Evolutionary conservation across 1,140 invertebrate genomes (phyloP).

Genomic region (Saccostrea echinata): DNA sequence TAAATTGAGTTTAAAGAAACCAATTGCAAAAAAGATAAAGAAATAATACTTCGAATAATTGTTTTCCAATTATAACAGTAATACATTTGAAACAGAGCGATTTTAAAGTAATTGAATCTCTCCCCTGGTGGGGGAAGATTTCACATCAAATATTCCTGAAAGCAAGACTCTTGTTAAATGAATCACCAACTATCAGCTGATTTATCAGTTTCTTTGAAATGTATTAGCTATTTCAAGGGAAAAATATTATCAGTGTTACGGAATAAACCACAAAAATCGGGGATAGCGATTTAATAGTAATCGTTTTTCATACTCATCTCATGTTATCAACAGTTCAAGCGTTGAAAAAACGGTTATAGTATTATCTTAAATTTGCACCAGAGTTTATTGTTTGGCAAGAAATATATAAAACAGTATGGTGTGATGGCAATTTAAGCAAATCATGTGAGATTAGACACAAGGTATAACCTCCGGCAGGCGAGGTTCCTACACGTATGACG

Average conservation of each 20-base stretch:
- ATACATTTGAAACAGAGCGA: slow-evolving; percentile 13
- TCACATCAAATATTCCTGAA: slow-evolving; percentile 23
- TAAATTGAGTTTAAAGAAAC: neutral
- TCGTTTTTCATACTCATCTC: slow-evolving; percentile 24
- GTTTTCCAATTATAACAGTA: slow-evolving; percentile 7
- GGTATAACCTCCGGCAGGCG: neutral
- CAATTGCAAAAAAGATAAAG: neutral
- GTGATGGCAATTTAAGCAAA: slow-evolving; percentile 31
- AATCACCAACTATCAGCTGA: slow-evolving; percentile 7
- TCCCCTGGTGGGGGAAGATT: neutral
- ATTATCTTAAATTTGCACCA: slow-evolving; percentile 32
- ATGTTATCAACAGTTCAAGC: slow-evolving; percentile 27
- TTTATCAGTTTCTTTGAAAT: slow-evolving; percentile 35
- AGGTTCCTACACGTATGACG: neutral
- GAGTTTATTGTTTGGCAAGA: slow-evolving; percentile 29
- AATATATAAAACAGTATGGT: slow-evolving; percentile 35
- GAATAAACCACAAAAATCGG: slow-evolving; percentile 1
- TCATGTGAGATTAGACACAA: slow-evolving; percentile 2
- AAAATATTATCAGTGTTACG: slow-evolving; percentile 29
- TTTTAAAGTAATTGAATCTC: slow-evolving; percentile 34
- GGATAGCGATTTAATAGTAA: slow-evolving; percentile 26
- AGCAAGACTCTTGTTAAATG: slow-evolving; percentile 29
- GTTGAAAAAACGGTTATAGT: slow-evolving; percentile 7
- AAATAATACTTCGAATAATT: slow-evolving; percentile 1
- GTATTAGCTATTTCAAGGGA: slow-evolving; percentile 23